phyloP scores from a whole-genome alignment of 2,113 vertebrate genomes.

The Sarotherodon lohbergeri region DNA sequence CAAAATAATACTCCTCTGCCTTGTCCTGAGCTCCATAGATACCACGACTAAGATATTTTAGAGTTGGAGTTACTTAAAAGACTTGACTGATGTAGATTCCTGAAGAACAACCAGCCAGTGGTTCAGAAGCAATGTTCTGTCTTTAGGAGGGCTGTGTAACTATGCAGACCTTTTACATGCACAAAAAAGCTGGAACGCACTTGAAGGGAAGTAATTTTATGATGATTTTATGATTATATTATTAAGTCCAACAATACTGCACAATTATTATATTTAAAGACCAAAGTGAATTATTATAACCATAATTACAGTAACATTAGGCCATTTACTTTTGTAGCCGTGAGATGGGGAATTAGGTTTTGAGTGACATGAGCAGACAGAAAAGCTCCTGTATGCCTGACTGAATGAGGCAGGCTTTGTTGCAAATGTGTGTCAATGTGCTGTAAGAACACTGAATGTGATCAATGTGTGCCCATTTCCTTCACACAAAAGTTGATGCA shows the following conservation, averaged over 20 bases:
- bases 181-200: background rate
- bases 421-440: background rate
- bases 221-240: background rate
- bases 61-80: background rate
- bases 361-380: background rate
- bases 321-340: background rate
- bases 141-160: background rate
- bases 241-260: background rate
- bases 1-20: background rate
- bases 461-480: background rate
- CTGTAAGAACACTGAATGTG: background rate
- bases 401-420: background rate
- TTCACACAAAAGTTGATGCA: background rate
- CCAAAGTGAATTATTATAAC: background rate
- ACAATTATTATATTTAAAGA: background rate
- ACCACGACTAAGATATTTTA: background rate
- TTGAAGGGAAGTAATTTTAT: background rate
- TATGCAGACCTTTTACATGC: background rate
- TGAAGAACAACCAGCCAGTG: background rate
- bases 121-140: background rate
- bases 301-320: background rate
- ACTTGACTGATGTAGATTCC: background rate
- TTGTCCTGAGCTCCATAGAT: background rate
- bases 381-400: background rate
- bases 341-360: background rate